These are phyloP conservation scores for Nerophis lumbriciformis DNA, from an alignment of 2,113 vertebrate genomes.

Conservation along the genomic window DNA sequence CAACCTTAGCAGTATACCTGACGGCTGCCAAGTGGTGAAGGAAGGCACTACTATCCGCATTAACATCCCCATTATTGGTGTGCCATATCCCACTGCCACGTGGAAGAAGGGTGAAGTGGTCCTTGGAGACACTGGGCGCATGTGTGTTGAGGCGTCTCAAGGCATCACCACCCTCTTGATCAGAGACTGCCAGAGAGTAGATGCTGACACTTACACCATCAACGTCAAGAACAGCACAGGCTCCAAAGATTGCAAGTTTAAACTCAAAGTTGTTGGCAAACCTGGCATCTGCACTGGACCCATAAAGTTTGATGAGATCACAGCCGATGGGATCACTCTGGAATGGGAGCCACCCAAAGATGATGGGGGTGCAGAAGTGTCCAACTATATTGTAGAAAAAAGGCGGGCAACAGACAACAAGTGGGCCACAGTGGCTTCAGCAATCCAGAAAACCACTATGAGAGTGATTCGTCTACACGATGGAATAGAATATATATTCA, in stretches of 20 bases:
- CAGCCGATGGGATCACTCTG: conserved; percentile 89
- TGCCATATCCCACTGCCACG: conserved; percentile 78
- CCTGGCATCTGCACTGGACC: conserved; percentile 93
- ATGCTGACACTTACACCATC: conserved; percentile 87
- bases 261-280: conserved; percentile 92
- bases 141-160: conserved; percentile 82
- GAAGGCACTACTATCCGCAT: conserved; percentile 89
- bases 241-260: conserved; percentile 84
- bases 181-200: conserved; percentile 86
- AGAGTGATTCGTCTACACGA: conserved; percentile 93
- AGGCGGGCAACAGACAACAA: conserved; percentile 90
- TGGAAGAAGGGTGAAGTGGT: conserved; percentile 88
- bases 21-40: conserved; percentile 82
- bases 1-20: conserved; percentile 85
- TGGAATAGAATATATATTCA: conserved; percentile 91
- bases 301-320: conserved; percentile 93
- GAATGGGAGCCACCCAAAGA: conserved; percentile 93
- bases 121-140: conserved; percentile 82
- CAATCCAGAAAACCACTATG: conserved; percentile 92
- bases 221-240: conserved; percentile 82
- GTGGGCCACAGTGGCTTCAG: conserved; percentile 92
- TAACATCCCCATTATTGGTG: conserved; percentile 86
- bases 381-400: conserved; percentile 95
- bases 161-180: conserved; percentile 85
- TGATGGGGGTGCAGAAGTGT: conserved; percentile 93